Base-by-base conservation (phyloP, 1,140 invertebrate species). In the Dreissena rostriformis region DNA sequence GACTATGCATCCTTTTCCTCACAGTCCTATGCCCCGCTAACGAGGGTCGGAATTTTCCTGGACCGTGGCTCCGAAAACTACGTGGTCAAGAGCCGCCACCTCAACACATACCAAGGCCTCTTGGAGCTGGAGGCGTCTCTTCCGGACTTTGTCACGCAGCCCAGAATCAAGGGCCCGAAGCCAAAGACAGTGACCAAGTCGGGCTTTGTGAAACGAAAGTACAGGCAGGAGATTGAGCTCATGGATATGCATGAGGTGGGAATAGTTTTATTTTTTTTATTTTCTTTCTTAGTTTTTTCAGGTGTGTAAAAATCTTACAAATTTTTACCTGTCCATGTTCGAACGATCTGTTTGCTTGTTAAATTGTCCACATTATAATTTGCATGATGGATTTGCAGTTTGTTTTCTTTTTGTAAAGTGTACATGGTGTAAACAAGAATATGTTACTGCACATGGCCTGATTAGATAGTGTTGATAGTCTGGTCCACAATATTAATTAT, bases 11-110 rank as follows among this genome's bases (percentile, higher is more conserved):
- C 91, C 52, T 90, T 84, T 82, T 90, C 88, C 26, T 93, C 92
- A 12, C 91, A 93, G 85, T 88, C 90, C 0, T 94, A 93, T 86
- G 93, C 93, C 12, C 94, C 94, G 17, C 84, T 93, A 29, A 94
- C 93, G 8, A 74, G 94, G 19, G 88, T 93, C 39, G 94, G 93
- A 11, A 90, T 93, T 39, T 94, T 94, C 85, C 81, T 93, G 7
- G 93, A 94, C 72, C 86, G 91, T 14, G 90, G 90, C 57, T 93
- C 93, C 52, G 93, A 94, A 78, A 90, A 93, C 77, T 94, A 91
- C 86, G 87, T 92, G 10, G 92, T 93, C 0, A 92, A 93, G 72
- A 92, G 90, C 75, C 82, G 88, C 17, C 92, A 92, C 83, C 84
- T 94, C 2, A 89, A 82, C 49, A 93, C 92, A 26, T 93, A 93